A percentile compares a stretch with the other conserved stretches of the same genome.
phyloP scores from a whole-genome alignment of 2,888 invertebrate genomes.

The Trissonchulus latispiculum region DNA sequence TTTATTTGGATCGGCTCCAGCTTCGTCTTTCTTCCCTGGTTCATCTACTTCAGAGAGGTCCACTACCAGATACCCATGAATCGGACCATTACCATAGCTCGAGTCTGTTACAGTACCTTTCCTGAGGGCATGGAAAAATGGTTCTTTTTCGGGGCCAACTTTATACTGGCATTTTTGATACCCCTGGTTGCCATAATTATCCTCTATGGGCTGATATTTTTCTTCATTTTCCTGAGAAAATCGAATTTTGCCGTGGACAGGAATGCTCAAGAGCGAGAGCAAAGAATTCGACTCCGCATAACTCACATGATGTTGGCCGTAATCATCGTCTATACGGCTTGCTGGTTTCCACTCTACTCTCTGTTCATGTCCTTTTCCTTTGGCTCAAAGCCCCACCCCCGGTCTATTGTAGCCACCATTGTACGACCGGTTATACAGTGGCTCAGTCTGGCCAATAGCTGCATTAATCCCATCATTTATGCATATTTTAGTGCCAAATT shows the following conservation, averaged over 20 bases:
- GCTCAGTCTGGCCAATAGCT: conserved; percentile 37
- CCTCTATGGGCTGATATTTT: conserved; percentile 29
- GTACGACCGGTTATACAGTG: conserved; percentile 40
- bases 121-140: conserved; percentile 3
- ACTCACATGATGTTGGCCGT: conserved; percentile 43
- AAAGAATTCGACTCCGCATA: conserved; percentile 39
- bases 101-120: background rate
- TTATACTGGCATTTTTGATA: conserved; percentile 38
- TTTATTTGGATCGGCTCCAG: conserved; percentile 38
- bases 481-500: conserved; percentile 31
- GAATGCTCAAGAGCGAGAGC: conserved; percentile 34
- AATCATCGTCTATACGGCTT: conserved; percentile 39
- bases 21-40: conserved; percentile 36
- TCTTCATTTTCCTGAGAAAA: conserved; percentile 47
- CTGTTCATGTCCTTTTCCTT: conserved; percentile 20
- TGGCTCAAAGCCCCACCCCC: conserved; percentile 57
- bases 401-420: conserved; percentile 36
- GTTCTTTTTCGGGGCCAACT: conserved; percentile 35
- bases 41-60: conserved; percentile 35
- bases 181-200: conserved; percentile 38
- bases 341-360: conserved; percentile 41
- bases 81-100: background rate
- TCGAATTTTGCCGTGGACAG: conserved; percentile 39
- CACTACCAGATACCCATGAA: conserved; percentile 19
- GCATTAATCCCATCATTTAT: conserved; percentile 41